Base-by-base conservation (phyloP, 1,140 invertebrate species). In the Anagrus nilaparvatae region DNA sequence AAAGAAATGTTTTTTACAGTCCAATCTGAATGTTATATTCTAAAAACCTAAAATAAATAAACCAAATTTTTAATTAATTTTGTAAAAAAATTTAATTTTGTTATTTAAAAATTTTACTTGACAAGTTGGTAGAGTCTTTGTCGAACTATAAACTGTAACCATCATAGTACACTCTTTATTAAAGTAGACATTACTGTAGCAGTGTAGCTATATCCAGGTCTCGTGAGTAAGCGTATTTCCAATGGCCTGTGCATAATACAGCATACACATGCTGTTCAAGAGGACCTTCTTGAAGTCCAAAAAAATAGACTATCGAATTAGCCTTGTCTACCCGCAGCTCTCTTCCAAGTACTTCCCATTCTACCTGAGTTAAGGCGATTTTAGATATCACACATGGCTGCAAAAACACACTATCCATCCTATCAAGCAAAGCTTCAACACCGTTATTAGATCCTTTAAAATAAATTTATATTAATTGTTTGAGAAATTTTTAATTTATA, bases 121-220 rank as follows among this genome's bases (percentile, higher is more conserved):
- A 55, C 87, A 90, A 17, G 77, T 76, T 1, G 87, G 87, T 33
- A 81, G 67, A n/a, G 76, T 79, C 57, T 81, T 78, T 40, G 91
- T 85, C 59, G 84, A 93, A 51, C 89, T 95, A 50, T 88, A 90
- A 25, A 92, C 87, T 39, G 85, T 81, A 5, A 95, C 82, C 59
- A 91, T 82, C 56, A 89, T 76, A 16, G 77, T 78, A 62, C 87
- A 91, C 47, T 89, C 81, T 81, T 81, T 74, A 62, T 87, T 84
- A 52, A 89, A 84, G 56, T 87, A 81, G n/a, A 86, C 75, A 32
- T 65, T 72, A 58, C 60, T 69, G 43, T 87, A n/a, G n/a, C n/a
- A n/a, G n/a, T n/a, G 43, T 86, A 84, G 17, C 84, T 87, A 58
- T 79, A 83, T 5, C 84, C 84, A 1, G 79, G 76, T 45, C 75